These are phyloP conservation scores for Cardinalis cardinalis DNA, from an alignment of 2,113 vertebrate genomes.

Conservation along the genomic window DNA sequence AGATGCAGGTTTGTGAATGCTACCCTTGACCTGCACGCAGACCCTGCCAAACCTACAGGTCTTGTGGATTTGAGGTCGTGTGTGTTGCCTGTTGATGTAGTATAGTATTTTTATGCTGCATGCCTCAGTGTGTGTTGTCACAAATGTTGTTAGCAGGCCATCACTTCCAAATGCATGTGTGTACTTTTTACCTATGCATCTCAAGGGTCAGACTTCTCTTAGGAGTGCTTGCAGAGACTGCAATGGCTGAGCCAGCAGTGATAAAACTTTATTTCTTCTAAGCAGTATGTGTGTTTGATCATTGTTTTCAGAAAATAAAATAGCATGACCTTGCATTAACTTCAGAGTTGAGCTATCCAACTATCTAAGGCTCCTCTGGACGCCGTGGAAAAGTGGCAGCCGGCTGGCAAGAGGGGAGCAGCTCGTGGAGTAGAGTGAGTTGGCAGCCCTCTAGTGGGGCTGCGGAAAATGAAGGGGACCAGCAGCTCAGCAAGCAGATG, in stretches of 20 bases:
- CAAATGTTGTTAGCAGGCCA: background rate
- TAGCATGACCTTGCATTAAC: background rate
- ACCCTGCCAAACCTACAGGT: accelerated
- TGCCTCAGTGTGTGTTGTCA: background rate
- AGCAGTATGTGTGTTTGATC: background rate
- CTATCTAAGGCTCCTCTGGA: background rate
- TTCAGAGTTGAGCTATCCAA: background rate
- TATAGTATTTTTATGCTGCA: background rate
- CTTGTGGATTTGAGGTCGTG: background rate
- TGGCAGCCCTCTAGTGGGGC: background rate
- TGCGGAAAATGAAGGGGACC: background rate
- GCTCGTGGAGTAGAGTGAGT: background rate
- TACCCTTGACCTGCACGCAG: background rate
- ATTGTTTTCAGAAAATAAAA: background rate
- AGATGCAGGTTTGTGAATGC: background rate
- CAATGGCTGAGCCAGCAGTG: accelerated
- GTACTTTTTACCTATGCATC: accelerated
- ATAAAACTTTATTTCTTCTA: background rate
- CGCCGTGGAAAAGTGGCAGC: background rate
- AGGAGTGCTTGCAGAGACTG: background rate
- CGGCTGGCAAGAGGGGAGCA: background rate
- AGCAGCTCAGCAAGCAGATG: background rate
- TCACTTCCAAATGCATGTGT: background rate
- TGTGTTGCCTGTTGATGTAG: background rate
- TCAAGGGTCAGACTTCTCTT: background rate